Evolutionary conservation across 2,113 vertebrate species (phyloP), one percentile per base, ranked within the genome.

Genomic region (Thymallus thymallus): DNA sequence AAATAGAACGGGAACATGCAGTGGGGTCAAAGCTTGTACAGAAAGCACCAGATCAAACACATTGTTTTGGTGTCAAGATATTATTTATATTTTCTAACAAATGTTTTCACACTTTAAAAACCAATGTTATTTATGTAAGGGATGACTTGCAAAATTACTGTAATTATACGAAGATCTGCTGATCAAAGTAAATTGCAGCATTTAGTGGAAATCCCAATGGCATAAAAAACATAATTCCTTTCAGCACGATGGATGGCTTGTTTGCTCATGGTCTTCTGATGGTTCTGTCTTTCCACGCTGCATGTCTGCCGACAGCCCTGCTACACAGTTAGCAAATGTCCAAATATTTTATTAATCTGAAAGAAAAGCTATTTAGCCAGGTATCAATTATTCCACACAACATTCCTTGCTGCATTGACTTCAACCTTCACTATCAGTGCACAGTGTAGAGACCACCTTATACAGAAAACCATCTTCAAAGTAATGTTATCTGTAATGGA

Each of bases 331-430:
- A 56, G 69, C 26, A 71, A 77, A 35, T 67, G 51, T 46, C 55
- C 24, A 3, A 56, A 56, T 63, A 61, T 61, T 48, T 63, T 23
- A 73, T 72, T 68, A 29, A 46, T 60, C 51, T 68, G 55, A 72
- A 35, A 72, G 68, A 46, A 48, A 35, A 63, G 63, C 60, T 63
- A 41, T 71, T 56, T 58, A n/a, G 51, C 68, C 10, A 32, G 68
- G 32, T 45, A 67, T 71, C 69, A 76, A 72, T 76, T 71, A 76
- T 76, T 71, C 23, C 62, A 26, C 69, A 41, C 62, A 64, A 70
- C 65, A 26, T 13, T 46, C 56, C 45, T 51, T 58, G 61, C 48
- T 55, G 30, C 69, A 66, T 32, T 72, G 7, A 9, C 35, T 41
- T 41, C 35, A 41, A 41, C 9, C 35, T 41, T 41, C 35, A 41